Evolutionary conservation across 2,888 invertebrate species (phyloP).

Genomic region (Limnephilus lunatus): DNA sequence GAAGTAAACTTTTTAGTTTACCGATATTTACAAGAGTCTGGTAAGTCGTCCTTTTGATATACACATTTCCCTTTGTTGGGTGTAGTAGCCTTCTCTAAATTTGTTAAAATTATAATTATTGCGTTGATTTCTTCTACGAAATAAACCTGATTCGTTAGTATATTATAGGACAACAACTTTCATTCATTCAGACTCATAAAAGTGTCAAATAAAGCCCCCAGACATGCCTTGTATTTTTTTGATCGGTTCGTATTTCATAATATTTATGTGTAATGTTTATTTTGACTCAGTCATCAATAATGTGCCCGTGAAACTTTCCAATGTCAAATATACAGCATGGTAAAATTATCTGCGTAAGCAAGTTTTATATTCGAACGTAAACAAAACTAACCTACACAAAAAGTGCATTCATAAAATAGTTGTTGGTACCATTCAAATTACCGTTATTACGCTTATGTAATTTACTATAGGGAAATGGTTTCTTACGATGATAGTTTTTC

Average conservation of each 20-base stretch:
- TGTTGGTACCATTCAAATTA: neutral
- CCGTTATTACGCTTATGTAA: neutral
- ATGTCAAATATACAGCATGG: neutral
- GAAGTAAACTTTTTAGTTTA: constrained; percentile 99
- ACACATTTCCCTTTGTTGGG: neutral
- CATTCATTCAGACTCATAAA: neutral
- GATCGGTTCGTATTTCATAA: neutral
- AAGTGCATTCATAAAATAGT: neutral
- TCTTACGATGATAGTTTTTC: neutral
- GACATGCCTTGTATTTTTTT: neutral
- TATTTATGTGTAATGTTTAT: neutral
- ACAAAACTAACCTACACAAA: neutral
- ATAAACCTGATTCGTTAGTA: neutral
- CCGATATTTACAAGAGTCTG: constrained; percentile 98
- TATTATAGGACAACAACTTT: neutral
- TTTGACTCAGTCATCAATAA: neutral
- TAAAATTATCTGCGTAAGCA: neutral
- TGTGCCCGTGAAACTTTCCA: neutral
- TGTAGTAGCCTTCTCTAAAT: neutral
- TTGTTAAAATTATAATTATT: neutral
- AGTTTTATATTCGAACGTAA: neutral
- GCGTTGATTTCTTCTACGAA: neutral
- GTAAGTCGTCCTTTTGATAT: constrained; percentile 77
- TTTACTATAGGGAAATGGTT: neutral
- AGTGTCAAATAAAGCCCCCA: neutral